Percentiles rank a stretch among this genome's conserved stretches.
phyloP scores from a whole-genome alignment of 2,888 invertebrate species.

The Lampropteryx suffumata region DNA sequence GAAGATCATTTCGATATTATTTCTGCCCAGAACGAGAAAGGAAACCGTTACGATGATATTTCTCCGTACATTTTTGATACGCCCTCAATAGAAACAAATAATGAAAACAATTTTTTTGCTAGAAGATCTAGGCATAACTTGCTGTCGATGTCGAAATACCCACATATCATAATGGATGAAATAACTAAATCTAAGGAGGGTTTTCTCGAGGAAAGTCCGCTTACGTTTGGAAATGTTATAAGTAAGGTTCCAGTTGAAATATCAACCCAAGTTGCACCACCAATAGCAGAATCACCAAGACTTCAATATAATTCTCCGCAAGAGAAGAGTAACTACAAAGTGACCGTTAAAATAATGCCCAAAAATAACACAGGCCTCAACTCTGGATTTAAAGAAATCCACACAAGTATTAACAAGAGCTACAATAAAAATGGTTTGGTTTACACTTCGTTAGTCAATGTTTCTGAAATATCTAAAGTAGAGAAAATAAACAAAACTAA shows the following conservation, averaged over 20 bases:
- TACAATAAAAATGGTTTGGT: slow-evolving; percentile 62
- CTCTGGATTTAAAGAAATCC: slow-evolving; percentile 66
- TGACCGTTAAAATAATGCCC: slow-evolving; percentile 66
- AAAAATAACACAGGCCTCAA: slow-evolving; percentile 51
- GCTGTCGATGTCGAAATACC: slow-evolving; percentile 68
- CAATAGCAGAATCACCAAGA: not conserved
- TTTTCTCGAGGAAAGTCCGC: slow-evolving; percentile 16
- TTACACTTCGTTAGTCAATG: slow-evolving; percentile 63
- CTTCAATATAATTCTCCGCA: slow-evolving; percentile 31
- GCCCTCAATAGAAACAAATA: slow-evolving; percentile 14
- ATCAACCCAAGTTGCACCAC: slow-evolving; percentile 4
- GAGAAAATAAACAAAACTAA: slow-evolving; percentile 48
- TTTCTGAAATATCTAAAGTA: slow-evolving; percentile 68
- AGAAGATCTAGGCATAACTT: slow-evolving; percentile 48
- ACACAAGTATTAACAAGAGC: slow-evolving; percentile 69
- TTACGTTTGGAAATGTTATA: slow-evolving; percentile 25
- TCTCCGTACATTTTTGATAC: slow-evolving; percentile 43
- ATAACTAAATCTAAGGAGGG: slow-evolving; percentile 46
- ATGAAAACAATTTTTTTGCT: slow-evolving; percentile 32
- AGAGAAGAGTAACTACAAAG: slow-evolving; percentile 51
- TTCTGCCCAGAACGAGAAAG: slow-evolving; percentile 26
- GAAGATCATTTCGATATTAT: slow-evolving; percentile 19
- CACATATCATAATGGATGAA: slow-evolving; percentile 66
- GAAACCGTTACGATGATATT: slow-evolving; percentile 39
- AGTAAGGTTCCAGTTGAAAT: slow-evolving; percentile 8